Conservation (phyloP, 2,113 vertebrate species). For the Sclerurus mexicanus region DNA sequence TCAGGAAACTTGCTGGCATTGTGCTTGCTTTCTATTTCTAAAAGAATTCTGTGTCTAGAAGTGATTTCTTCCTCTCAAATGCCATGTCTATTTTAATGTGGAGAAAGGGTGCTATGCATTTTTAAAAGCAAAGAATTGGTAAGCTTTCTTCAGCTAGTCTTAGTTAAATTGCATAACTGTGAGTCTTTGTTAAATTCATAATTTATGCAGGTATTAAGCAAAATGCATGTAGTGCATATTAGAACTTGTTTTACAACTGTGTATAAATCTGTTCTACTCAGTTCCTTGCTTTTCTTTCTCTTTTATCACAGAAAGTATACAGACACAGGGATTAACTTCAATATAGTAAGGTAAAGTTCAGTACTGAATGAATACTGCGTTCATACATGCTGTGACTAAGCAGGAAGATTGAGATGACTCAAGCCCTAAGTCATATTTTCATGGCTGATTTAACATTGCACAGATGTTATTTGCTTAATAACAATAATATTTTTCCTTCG, state of each 20-base stretch:
- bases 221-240: rapidly evolving
- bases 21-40: background rate
- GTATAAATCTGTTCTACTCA: background rate
- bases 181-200: background rate
- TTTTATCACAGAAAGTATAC: background rate
- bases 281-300: background rate
- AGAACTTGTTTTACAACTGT: background rate
- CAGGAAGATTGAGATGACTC: slow-evolving; percentile 46
- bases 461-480: slow-evolving; percentile 43
- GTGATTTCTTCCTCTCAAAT: background rate
- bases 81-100: background rate
- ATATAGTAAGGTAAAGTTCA: background rate
- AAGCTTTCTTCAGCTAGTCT: background rate
- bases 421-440: slow-evolving; percentile 35
- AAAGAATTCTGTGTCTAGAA: background rate
- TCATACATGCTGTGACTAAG: background rate
- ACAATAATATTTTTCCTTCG: background rate
- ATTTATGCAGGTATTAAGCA: background rate
- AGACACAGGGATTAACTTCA: background rate
- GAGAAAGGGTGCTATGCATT: background rate
- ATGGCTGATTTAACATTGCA: slow-evolving; percentile 31
- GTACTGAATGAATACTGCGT: background rate
- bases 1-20: background rate
- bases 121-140: background rate
- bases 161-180: background rate